A percentile compares a stretch with the other conserved stretches of the same genome.
phyloP scores from a whole-genome alignment of 2,888 invertebrate genomes.

The Cerceris rybyensis region DNA sequence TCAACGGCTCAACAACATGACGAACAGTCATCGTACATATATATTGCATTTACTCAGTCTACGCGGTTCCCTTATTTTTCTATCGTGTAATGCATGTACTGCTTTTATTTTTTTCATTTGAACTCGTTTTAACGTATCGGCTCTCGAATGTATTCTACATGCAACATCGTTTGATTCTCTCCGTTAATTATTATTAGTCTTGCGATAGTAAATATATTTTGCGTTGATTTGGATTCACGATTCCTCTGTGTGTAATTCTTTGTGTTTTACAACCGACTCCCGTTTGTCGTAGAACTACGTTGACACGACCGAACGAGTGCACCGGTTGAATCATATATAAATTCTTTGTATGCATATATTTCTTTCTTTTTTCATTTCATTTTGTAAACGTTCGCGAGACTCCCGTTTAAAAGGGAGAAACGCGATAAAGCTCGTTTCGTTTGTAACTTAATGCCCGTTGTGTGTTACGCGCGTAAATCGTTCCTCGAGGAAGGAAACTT shows the following conservation, averaged over 20 bases:
- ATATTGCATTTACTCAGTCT: slow-evolving; percentile 82
- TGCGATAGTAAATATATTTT: slow-evolving; percentile 66
- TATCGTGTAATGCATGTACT: slow-evolving; percentile 52
- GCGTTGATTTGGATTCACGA: slow-evolving; percentile 61
- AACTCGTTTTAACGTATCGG: slow-evolving; percentile 35
- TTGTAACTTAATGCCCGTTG: slow-evolving; percentile 78
- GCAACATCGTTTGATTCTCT: slow-evolving; percentile 72
- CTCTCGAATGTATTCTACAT: slow-evolving; percentile 48
- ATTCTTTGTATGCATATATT: slow-evolving; percentile 67
- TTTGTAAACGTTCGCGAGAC: slow-evolving; percentile 62
- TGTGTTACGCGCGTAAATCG: slow-evolving; percentile 45
- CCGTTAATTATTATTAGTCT: slow-evolving; percentile 60
- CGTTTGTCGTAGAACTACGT: slow-evolving; percentile 59
- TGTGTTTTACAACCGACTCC: slow-evolving; percentile 63
- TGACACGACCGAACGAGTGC: slow-evolving; percentile 54
- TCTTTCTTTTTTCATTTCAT: slow-evolving; percentile 31
- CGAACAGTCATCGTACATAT: slow-evolving; percentile 74
- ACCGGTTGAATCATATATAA: slow-evolving; percentile 68
- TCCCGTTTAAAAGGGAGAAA: slow-evolving; percentile 50
- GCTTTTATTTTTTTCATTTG: slow-evolving; percentile 25
- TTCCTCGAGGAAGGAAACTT: slow-evolving; percentile 39
- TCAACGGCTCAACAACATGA: slow-evolving; percentile 77
- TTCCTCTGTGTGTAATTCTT: slow-evolving; percentile 29
- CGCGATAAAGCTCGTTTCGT: slow-evolving; percentile 77
- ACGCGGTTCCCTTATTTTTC: slow-evolving; percentile 79